Evolutionary conservation across 2,797 vertebrate species (phyloP), one percentile per base, ranked within the genome.

Genomic region (Hypotaenidia okinawae): DNA sequence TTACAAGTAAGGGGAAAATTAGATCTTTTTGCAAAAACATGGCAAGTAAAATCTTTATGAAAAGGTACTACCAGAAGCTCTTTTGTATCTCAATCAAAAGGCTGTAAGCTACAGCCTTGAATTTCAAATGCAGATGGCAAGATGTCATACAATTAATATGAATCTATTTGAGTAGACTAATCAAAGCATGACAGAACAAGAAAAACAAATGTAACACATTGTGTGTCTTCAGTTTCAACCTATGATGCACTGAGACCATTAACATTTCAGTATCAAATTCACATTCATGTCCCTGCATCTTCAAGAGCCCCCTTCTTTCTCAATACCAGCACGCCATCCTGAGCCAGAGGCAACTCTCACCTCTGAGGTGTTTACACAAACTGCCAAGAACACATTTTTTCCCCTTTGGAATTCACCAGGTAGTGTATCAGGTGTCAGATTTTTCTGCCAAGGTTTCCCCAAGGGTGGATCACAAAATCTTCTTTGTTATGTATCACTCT

Each of bases 111-210:
- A 67, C 23, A 91, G 61, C 47, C 75, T 52, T 88, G 76, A 87
- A 84, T 89, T 95, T 93, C 69, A 92, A 81, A 75, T 91, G 77
- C 70, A 87, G 84, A 58, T 22, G 3, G 45, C 52, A 87, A 73
- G 49, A 90, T 75, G 66, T 59, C 91, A 91, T 74, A 84, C 67
- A 89, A 90, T 86, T 94, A 90, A 90, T 91, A 82, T 23, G 68
- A 79, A 70, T 79, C 59, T 76, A 92, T 94, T 93, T 94, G 89
- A 64, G 57, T 59, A 90, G 52, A 37, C 80, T 90, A 95, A 91
- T 87, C 91, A 96, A 93, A 88, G 77, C 43, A 70, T 2, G 6
- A 76, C 23, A 78, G 45, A 94, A 64, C 39, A 87, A 70, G 74
- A 87, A 77, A 94, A 92, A 73, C 52, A 93, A 93, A 91, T 11